Evolutionary conservation across 2,888 invertebrate species (phyloP).

Genomic region (Ellobium chinense): DNA sequence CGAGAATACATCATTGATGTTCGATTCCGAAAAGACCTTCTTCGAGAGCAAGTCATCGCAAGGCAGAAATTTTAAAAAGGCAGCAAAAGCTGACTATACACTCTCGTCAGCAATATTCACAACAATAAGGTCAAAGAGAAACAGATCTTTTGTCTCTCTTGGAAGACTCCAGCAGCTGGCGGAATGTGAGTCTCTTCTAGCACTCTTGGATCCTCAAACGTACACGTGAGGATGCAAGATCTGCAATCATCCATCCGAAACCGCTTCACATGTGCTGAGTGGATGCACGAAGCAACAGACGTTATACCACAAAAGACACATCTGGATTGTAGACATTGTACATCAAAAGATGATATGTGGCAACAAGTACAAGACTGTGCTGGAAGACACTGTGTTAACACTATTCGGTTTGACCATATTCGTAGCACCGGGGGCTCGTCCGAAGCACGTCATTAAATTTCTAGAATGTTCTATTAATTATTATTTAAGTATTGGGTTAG

Average conservation of each 20-base stretch:
- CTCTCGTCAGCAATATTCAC: not conserved
- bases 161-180: not conserved
- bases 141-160: not conserved
- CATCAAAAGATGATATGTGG: not conserved
- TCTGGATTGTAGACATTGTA: not conserved
- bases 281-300: not conserved
- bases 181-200: not conserved
- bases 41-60: not conserved
- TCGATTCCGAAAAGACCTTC: not conserved
- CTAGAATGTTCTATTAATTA: too few relatives aligned
- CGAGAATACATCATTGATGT: not conserved
- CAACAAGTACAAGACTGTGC: not conserved
- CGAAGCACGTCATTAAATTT: too few relatives aligned
- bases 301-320: too few relatives aligned
- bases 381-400: not conserved
- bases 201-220: not conserved
- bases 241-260: not conserved
- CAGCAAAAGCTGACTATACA: not conserved
- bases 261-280: not conserved
- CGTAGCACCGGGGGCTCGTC: too few relatives aligned
- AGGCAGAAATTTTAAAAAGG: not conserved
- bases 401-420: too few relatives aligned
- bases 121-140: not conserved
- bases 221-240: not conserved
- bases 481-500: too few relatives aligned